Evolutionary conservation across 2,888 invertebrate genomes (phyloP).

Genomic region (Colostygia pectinataria): DNA sequence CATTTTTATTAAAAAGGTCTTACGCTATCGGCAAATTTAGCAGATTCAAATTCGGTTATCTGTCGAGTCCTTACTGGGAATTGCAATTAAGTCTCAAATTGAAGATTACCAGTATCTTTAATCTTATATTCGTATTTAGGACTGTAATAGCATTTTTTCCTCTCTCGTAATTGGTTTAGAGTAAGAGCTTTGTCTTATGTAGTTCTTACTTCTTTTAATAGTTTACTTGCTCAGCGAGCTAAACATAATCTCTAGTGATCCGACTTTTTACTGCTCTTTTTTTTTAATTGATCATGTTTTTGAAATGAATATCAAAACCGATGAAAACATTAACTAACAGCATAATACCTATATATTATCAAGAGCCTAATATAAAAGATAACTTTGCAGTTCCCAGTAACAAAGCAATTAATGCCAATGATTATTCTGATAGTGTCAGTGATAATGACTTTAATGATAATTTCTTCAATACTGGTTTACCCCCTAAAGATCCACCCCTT

Average conservation of each 20-base stretch:
- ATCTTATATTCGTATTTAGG: constrained; percentile 13
- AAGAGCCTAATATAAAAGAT: not conserved
- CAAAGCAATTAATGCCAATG: constrained; percentile 31
- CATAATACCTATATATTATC: no score
- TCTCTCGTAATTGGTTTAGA: no score
- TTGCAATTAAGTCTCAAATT: constrained; percentile 31
- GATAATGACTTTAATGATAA: constrained; percentile 42
- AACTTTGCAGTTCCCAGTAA: constrained; percentile 30
- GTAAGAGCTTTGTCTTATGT: no score
- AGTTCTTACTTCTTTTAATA: no score
- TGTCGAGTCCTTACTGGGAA: constrained; percentile 30
- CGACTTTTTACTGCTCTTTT: no score
- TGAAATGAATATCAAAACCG: no score
- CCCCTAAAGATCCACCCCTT: constrained; percentile 83
- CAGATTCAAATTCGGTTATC: constrained; percentile 30
- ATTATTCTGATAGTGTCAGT: constrained; percentile 24
- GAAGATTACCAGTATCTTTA: constrained; percentile 17
- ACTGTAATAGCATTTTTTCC: constrained; percentile 11
- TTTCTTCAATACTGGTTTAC: constrained; percentile 46
- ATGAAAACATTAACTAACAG: no score
- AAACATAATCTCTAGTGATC: no score
- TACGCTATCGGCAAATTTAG: constrained; percentile 20
- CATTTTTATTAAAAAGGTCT: constrained; percentile 25
- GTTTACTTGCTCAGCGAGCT: no score
- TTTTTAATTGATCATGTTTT: no score